phyloP scores from a whole-genome alignment of 2,113 vertebrate genomes.

The Pluvialis apricaria region DNA sequence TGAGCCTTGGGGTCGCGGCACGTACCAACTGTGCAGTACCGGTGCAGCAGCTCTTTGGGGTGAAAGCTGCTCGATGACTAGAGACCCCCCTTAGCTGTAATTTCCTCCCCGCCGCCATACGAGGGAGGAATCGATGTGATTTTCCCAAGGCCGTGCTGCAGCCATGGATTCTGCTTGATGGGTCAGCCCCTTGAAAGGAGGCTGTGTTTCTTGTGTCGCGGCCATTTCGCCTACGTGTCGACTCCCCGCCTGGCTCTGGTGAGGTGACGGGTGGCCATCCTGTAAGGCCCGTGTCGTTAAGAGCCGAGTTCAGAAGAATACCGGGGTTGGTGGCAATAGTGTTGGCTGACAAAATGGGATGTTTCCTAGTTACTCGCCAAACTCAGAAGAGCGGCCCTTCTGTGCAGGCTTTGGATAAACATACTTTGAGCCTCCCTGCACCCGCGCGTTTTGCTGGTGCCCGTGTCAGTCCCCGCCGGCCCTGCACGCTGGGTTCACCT shows the following conservation, averaged over 20 bases:
- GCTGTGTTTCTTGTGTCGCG: background rate
- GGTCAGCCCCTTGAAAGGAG: background rate
- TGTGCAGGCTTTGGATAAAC: too few relatives aligned
- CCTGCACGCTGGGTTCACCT: too few relatives aligned
- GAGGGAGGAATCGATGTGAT: background rate
- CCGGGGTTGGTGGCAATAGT: background rate
- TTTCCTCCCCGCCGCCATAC: rapidly evolving
- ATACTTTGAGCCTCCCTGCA: background rate
- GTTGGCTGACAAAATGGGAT: background rate
- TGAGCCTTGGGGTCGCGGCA: background rate
- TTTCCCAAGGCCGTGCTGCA: background rate
- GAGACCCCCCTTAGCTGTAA: background rate
- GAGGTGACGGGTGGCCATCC: background rate
- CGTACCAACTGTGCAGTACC: rapidly evolving
- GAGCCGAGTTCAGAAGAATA: background rate
- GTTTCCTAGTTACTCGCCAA: background rate
- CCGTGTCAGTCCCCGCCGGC: background rate
- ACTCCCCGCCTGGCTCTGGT: too few relatives aligned
- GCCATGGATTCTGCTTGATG: rapidly evolving
- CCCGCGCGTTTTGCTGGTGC: background rate
- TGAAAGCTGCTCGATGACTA: background rate
- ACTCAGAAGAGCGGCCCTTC: background rate
- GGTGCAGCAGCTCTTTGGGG: background rate
- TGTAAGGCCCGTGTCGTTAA: background rate
- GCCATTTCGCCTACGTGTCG: background rate